Percentiles rank a stretch among this genome's conserved stretches.
These are phyloP conservation scores for Tribolium freemani DNA, from an alignment of 2,888 invertebrate genomes.

Conservation along the genomic window DNA sequence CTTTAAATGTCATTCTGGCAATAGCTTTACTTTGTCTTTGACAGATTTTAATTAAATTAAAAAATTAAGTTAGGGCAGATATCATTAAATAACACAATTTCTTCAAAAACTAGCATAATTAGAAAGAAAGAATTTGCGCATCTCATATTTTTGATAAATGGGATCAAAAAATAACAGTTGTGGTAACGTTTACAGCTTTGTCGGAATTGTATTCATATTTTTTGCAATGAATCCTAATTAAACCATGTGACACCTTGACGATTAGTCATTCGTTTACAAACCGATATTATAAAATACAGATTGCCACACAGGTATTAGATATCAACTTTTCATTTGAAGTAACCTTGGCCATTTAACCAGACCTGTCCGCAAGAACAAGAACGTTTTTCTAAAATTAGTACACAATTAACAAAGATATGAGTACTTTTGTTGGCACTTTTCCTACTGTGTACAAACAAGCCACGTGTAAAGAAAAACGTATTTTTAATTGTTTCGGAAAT, in stretches of 20 bases:
- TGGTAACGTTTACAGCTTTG: neutral
- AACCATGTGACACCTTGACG: neutral
- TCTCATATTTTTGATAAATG: no score
- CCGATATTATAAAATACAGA: neutral
- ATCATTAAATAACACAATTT: no score
- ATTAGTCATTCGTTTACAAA: neutral
- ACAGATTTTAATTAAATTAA: no score
- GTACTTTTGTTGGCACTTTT: neutral
- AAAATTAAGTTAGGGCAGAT: no score
- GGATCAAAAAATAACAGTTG: no score
- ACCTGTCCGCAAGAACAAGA: neutral
- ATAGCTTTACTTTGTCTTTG: no score
- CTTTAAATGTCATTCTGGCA: no score
- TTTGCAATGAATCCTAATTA: neutral
- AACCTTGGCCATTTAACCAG: neutral
- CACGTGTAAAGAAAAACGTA: neutral
- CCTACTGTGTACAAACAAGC: neutral
- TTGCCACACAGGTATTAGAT: neutral
- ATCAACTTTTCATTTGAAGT: neutral
- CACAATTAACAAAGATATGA: neutral
- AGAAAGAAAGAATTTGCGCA: no score
- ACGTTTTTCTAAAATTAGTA: neutral
- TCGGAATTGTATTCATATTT: neutral
- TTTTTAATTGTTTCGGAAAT: slow-evolving; percentile 7
- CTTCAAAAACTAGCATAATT: no score